Percentiles rank a stretch among this genome's conserved stretches.
phyloP scores from a whole-genome alignment of 1,140 invertebrate genomes.

The Proales similis region DNA sequence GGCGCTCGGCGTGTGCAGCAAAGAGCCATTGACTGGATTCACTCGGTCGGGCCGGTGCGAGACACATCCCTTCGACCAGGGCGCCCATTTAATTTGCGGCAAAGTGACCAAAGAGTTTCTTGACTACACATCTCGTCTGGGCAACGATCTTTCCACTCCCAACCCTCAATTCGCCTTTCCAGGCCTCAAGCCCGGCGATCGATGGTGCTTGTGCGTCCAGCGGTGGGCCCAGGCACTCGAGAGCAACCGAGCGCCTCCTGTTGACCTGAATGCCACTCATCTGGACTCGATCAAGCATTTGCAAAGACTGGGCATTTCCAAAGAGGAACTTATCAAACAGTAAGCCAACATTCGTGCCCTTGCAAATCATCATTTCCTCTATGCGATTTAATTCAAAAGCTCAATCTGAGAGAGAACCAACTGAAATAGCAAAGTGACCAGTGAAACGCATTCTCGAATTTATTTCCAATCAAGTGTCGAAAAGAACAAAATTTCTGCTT shows the following conservation, averaged over 20 bases:
- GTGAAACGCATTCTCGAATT: too few species aligned
- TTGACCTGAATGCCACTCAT: conserved; percentile 3
- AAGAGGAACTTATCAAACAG: too few species aligned
- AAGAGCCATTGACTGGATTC: conserved; percentile 18
- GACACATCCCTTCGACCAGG: neutral
- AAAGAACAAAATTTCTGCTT: too few species aligned
- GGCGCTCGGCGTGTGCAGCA: neutral
- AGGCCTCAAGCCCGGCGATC: neutral
- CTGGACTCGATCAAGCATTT: too few species aligned
- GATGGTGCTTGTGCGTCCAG: conserved; percentile 20
- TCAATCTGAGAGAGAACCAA: too few species aligned
- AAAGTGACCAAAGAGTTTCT: conserved; percentile 10
- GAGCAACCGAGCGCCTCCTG: conserved; percentile 10
- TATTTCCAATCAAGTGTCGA: too few species aligned
- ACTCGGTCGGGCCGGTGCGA: conserved; percentile 11
- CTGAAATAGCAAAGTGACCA: too few species aligned
- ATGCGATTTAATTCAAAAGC: too few species aligned
- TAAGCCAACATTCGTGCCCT: too few species aligned
- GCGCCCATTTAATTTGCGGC: conserved; percentile 16
- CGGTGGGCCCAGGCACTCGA: conserved; percentile 19
- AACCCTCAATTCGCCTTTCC: conserved; percentile 3
- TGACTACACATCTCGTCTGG: conserved; percentile 9
- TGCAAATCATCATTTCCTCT: too few species aligned
- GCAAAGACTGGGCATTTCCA: too few species aligned
- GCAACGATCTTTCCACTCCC: conserved; percentile 20